Base-by-base conservation (phyloP, 2,888 invertebrate species). In the Drosophila greeni region DNA sequence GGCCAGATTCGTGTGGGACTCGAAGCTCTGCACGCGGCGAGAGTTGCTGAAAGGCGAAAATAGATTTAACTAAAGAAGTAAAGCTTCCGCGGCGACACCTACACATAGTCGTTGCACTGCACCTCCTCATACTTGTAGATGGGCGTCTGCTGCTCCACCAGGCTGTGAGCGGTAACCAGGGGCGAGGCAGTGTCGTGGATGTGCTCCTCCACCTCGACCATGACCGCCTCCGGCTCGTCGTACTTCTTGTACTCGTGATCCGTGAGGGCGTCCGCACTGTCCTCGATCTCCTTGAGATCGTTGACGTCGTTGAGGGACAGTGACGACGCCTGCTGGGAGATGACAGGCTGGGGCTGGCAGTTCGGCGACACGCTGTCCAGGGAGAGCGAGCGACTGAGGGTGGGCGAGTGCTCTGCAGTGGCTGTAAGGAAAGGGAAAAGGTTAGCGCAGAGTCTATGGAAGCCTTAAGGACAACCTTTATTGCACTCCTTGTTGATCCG, bases 171-270 rank as follows among this genome's bases (percentile, higher is more conserved):
- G 0, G 93, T 92, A 48, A 92, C 89, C 56, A 95, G 88, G 0
- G 94, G 93, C 8, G 94, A 93, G 1, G 94, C 94, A 0, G 94
- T 94, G 88, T 95, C 95, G 45, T 94, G 92, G 56, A 94, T 93
- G 57, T 94, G 93, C 74, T 94, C 95, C 86, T 95, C 95, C 5
- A 95, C 93, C 85, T 95, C 95, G 0, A 95, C 94, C 62, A 95
- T 91, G 1, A 95, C 91, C 0, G 95, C 95, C 74, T 94, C 94
- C 0, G 94, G 94, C 40, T 87, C 85, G 8, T 88, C 87, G 61
- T 73, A 86, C 37, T 86, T 86, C 58, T 88, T 88, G 12, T 84
- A 82, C 53, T 87, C 87, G 11, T 79, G 82, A 54, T 87, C 87
- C 11, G 77, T 68, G n/a, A 86, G 72, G 3, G 80, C 79, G 51